phyloP scores from a whole-genome alignment of 2,113 vertebrate genomes.

The Excalfactoria chinensis region DNA sequence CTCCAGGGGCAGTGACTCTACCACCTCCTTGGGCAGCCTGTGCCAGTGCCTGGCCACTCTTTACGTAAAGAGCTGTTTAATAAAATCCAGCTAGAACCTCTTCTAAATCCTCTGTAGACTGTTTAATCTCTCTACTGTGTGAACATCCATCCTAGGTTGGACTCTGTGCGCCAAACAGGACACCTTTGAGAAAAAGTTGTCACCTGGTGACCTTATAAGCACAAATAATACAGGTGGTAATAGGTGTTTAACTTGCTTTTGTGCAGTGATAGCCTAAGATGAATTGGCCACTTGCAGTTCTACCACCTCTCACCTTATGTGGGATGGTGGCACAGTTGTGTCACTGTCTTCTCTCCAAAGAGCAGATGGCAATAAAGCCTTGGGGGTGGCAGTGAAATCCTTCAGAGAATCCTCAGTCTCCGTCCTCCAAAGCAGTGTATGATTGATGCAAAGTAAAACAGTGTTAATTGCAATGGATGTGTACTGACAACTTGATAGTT shows the following conservation, averaged over 20 bases:
- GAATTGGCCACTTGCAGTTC: background rate
- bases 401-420: conserved; percentile 26
- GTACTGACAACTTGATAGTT: conserved; percentile 74
- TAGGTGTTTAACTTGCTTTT: background rate
- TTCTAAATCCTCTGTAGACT: background rate
- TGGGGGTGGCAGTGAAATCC: conserved; percentile 2
- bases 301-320: background rate
- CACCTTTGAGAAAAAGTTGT: background rate
- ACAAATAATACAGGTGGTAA: background rate
- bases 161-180: background rate
- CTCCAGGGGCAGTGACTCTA: too few relatives aligned
- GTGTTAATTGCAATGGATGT: conserved; percentile 69
- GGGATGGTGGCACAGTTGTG: background rate
- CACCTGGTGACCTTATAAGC: background rate
- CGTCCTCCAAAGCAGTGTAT: background rate
- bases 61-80: too few relatives aligned
- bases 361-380: conserved; percentile 43
- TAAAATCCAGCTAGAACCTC: too few relatives aligned
- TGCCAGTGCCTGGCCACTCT: too few relatives aligned
- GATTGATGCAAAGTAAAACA: conserved; percentile 71
- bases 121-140: background rate
- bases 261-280: background rate
- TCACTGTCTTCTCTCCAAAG: background rate
- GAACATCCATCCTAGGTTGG: background rate
- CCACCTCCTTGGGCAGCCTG: too few relatives aligned